These are phyloP conservation scores for Plecotus auritus DNA, from an alignment of 2,113 vertebrate genomes.

Conservation along the genomic window DNA sequence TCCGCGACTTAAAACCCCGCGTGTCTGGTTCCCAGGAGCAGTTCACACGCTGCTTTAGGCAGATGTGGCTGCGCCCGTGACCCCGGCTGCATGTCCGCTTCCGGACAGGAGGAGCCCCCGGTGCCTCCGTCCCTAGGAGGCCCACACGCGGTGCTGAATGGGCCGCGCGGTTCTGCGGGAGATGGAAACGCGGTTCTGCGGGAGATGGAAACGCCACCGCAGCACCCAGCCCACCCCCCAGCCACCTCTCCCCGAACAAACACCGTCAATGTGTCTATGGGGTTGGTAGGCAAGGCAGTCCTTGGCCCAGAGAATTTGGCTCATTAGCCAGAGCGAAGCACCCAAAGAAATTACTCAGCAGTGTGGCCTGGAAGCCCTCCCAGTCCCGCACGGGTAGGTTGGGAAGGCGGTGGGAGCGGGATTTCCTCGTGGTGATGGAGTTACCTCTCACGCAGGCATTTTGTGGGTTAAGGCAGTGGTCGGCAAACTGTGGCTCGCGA, in stretches of 20 bases:
- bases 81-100: slow-evolving; percentile 15
- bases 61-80: not conserved
- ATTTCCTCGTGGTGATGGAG: not conserved
- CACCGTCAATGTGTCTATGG: not conserved
- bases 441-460: not conserved
- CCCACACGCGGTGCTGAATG: not conserved
- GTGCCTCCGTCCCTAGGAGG: not conserved
- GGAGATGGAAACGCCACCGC: slow-evolving; percentile 30
- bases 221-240: not conserved
- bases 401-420: not conserved
- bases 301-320: slow-evolving; percentile 30
- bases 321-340: slow-evolving; percentile 24
- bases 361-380: not conserved
- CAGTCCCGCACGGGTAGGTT: not conserved
- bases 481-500: too few relatives aligned
- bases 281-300: not conserved
- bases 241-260: slow-evolving; percentile 6
- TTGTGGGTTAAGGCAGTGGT: not conserved
- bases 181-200: slow-evolving; percentile 39
- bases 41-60: slow-evolving; percentile 1
- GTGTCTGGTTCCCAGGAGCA: not conserved
- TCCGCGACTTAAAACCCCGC: not conserved
- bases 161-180: slow-evolving; percentile 25
- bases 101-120: not conserved
- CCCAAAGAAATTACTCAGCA: not conserved